A percentile compares a stretch with the other conserved stretches of the same genome.
Evolutionary conservation across 2,113 vertebrate genomes (phyloP).

Genomic region (Sebastes fasciatus): DNA sequence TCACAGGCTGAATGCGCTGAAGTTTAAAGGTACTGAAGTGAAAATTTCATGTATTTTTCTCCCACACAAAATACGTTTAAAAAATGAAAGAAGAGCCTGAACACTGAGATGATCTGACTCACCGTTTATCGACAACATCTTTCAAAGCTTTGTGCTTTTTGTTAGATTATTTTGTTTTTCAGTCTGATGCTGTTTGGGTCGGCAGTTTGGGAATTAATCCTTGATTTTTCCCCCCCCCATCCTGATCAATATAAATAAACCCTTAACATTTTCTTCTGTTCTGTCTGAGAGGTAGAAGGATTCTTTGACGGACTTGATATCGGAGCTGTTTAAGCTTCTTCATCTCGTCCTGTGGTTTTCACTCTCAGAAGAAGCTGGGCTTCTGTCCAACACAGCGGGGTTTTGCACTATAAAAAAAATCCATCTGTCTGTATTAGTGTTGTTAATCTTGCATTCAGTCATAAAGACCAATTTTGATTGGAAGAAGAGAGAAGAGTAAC

Average conservation of each 20-base stretch:
- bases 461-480: slow-evolving; percentile 19
- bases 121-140: background rate
- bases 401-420: background rate
- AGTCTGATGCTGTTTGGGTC: background rate
- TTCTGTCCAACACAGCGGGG: slow-evolving; percentile 18
- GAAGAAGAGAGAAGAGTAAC: slow-evolving; percentile 3
- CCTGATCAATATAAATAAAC: slow-evolving; percentile 26
- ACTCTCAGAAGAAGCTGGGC: slow-evolving; percentile 27
- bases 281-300: background rate
- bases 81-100: background rate
- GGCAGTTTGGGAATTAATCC: slow-evolving; percentile 8
- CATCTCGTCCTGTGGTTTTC: slow-evolving; percentile 2
- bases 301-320: slow-evolving; percentile 11
- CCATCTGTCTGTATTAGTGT: slow-evolving; percentile 13
- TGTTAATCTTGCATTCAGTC: slow-evolving; percentile 34
- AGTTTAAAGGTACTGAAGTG: background rate
- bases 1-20: background rate
- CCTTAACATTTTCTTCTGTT: background rate
- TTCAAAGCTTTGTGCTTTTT: background rate
- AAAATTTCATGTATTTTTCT: background rate
- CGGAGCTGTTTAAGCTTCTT: background rate
- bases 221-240: background rate
- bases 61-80: background rate
- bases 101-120: background rate
- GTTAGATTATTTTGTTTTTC: background rate